Percentiles rank a stretch among this genome's conserved stretches.
phyloP scores from a whole-genome alignment of 2,797 vertebrate genomes.

The Esox masquinongy region DNA sequence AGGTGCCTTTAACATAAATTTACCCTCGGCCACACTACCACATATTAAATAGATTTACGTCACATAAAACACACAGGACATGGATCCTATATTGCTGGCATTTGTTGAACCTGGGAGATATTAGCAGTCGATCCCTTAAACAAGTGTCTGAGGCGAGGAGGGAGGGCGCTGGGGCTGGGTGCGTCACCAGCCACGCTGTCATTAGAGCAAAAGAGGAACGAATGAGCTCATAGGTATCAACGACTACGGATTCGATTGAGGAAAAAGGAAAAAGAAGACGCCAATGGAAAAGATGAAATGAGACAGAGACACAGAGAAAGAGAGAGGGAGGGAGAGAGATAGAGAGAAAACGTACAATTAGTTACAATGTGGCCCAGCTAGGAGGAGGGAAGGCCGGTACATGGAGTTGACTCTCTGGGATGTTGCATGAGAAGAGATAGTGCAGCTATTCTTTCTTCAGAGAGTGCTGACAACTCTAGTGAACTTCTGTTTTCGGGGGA shows the following conservation, averaged over 20 bases:
- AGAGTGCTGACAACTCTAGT: neutral
- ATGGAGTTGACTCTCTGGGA: neutral
- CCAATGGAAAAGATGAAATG: conserved; percentile 73
- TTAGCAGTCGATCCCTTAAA: conserved; percentile 27
- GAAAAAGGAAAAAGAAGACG: conserved; percentile 32
- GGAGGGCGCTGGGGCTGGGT: conserved; percentile 31
- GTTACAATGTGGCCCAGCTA: neutral
- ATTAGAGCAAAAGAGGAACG: conserved; percentile 67
- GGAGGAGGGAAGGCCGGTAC: neutral
- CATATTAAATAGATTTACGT: no score
- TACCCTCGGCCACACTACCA: no score
- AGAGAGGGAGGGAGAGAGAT: neutral
- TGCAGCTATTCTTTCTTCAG: neutral
- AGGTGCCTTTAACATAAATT: no score
- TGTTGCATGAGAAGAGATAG: neutral
- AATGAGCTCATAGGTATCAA: conserved; percentile 74
- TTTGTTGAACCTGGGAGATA: neutral
- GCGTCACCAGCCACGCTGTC: conserved; percentile 64
- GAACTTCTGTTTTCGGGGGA: neutral
- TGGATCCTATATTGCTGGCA: no score
- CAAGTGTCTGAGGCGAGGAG: conserved; percentile 51
- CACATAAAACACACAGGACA: conserved; percentile 7
- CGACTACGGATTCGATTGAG: conserved; percentile 64
- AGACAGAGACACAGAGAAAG: conserved; percentile 46
- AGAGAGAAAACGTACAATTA: neutral